Base-by-base conservation (phyloP, 2,888 invertebrate species). In the Cryptus viduatorius region DNA sequence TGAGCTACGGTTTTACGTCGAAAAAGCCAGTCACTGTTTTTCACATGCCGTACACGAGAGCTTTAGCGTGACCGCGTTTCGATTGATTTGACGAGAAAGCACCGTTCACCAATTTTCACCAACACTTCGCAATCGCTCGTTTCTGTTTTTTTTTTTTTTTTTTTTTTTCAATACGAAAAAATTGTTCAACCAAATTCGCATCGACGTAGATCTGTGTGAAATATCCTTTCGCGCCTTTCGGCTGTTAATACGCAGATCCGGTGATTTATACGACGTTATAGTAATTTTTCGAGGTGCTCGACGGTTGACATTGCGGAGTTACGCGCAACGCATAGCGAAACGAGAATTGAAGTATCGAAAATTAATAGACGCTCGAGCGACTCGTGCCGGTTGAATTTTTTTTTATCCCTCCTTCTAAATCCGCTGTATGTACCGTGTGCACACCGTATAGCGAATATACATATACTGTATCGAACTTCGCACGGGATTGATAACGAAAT, bases 331-430 rank as follows among this genome's bases (percentile, higher is more conserved):
- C 48, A 61, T 69, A 59, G 31, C 37, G 16, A 42, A 84, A 68
- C 72, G 83, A 61, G 72, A 77, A 80, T 84, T 77, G 83, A 80
- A 72, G 77, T 80, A 84, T 84, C 76, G 83, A 84, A 80, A 84
- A 77, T 84, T 80, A 77, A 84, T 84, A 80, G 77, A 80, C 76
- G 80, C 12, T 53, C 80, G 31, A 50, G 67, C 72, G 48, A 59
- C 76, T 76, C 65, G 72, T 61, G 42, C 83, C 71, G 68, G 79
- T 46, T 79, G 76, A 76, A 76, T 59, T 37, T 69, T 71, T 79
- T 37, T 37, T 37, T 24, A 24, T 24, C 75, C 53, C 61, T 64
- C 31, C 19, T 69, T 24, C n/a, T 29, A 44, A 75, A 5, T 31
- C 19, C 37, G 5, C 31, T 3, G 16, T 16, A n/a, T 46, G 10